phyloP scores from a whole-genome alignment of 1,140 invertebrate genomes.

The Aphidius gifuensis region DNA sequence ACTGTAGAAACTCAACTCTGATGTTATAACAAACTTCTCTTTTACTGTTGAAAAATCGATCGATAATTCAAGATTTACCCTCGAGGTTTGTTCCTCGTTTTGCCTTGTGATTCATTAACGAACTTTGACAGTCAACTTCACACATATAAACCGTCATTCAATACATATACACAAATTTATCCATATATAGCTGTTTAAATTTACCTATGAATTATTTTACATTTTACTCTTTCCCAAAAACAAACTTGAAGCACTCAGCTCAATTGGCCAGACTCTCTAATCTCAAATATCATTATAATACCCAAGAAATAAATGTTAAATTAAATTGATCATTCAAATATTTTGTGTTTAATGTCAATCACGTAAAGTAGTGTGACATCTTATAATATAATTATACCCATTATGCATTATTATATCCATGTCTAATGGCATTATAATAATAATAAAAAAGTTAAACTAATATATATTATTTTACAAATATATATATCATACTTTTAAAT shows the following conservation, averaged over 20 bases:
- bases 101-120: slow-evolving; percentile 19
- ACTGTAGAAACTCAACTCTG: slow-evolving; percentile 14
- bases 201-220: slow-evolving; percentile 13
- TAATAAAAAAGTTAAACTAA: too few species aligned
- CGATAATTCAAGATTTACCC: slow-evolving; percentile 19
- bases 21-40: slow-evolving; percentile 3
- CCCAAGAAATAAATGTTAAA: too few species aligned
- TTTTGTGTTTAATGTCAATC: too few species aligned
- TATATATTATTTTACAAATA: too few species aligned
- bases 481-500: too few species aligned
- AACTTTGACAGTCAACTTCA: slow-evolving; percentile 17
- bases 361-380: too few species aligned
- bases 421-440: too few species aligned
- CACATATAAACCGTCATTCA: neutral
- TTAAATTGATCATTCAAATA: too few species aligned
- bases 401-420: too few species aligned
- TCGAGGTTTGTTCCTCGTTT: slow-evolving; percentile 16
- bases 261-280: slow-evolving; percentile 2
- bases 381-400: too few species aligned
- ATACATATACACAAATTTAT: too few species aligned
- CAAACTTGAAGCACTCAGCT: slow-evolving; percentile 1
- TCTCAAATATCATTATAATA: too few species aligned
- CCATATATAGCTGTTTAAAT: neutral
- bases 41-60: slow-evolving; percentile 18
- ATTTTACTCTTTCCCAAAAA: neutral